Conservation (phyloP, 30 jellyfish, hydroid and myxozoan genomes). For the Pelagia noctiluca region DNA sequence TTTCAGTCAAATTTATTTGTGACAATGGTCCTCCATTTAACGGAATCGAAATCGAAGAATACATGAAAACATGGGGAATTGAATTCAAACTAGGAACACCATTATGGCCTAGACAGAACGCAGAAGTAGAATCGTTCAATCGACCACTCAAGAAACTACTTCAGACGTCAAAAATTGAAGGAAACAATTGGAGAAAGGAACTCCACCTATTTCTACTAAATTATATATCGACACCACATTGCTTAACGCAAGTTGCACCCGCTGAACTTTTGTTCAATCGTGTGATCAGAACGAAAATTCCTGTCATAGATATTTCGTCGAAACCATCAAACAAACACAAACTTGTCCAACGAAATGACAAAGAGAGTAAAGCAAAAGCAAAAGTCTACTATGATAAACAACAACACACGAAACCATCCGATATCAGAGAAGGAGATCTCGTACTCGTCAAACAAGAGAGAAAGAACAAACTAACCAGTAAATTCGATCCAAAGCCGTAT, state of each 20-base stretch:
- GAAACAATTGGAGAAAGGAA: slow-evolving; percentile 53
- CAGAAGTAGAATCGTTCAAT: slow-evolving; percentile 4
- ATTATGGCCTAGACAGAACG: slow-evolving; percentile 28
- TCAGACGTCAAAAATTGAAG: slow-evolving; percentile 25
- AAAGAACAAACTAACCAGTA: slow-evolving; percentile 33
- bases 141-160: slow-evolving; percentile 21
- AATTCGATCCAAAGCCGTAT: slow-evolving; percentile 28
- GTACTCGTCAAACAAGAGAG: slow-evolving; percentile 50
- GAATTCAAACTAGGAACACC: slow-evolving; percentile 15
- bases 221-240: slow-evolving; percentile 24
- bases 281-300: slow-evolving; percentile 3
- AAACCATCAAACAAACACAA: not conserved
- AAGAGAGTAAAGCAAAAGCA: not conserved
- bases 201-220: slow-evolving; percentile 21
- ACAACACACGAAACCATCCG: not conserved
- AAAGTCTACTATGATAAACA: not conserved
- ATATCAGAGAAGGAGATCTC: slow-evolving; percentile 14
- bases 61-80: slow-evolving; percentile 12
- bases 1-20: slow-evolving; percentile 17
- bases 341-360: slow-evolving; percentile 9
- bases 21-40: slow-evolving; percentile 16
- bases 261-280: slow-evolving; percentile 45
- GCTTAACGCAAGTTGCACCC: slow-evolving; percentile 10
- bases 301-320: not conserved
- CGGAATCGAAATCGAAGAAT: slow-evolving; percentile 12